Conservation (phyloP, 2,888 invertebrate species). For the Ceramica pisi region DNA sequence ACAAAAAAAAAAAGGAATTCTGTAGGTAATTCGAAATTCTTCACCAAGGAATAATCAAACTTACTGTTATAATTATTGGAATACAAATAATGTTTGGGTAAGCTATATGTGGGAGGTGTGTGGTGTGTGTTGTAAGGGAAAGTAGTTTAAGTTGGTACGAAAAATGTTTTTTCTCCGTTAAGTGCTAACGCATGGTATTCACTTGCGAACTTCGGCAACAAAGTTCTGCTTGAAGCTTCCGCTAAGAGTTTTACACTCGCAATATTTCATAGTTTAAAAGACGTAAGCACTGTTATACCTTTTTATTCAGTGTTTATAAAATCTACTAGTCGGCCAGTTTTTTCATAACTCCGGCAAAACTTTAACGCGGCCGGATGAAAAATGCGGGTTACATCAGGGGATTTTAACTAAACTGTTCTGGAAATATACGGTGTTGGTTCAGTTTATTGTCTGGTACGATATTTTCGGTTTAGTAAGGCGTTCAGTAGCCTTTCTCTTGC, state of each 20-base stretch:
- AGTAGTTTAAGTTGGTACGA: conserved; percentile 34
- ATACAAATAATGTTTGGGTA: too few species aligned
- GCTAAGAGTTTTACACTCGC: conserved; percentile 77
- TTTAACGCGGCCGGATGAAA: conserved; percentile 53
- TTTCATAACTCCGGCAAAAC: conserved; percentile 59
- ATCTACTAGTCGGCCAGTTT: conserved; percentile 67
- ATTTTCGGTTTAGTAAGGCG: conserved; percentile 31
- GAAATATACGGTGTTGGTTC: conserved; percentile 10
- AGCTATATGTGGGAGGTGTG: too few species aligned
- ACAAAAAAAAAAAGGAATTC: not conserved
- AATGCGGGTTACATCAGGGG: conserved; percentile 37
- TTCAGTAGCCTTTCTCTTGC: conserved; percentile 4
- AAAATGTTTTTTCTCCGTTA: conserved; percentile 67
- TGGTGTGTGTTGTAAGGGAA: too few species aligned
- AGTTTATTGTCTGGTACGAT: conserved; percentile 26
- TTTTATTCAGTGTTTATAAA: conserved; percentile 75
- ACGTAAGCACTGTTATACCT: conserved; percentile 73
- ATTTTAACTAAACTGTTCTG: conserved; percentile 43
- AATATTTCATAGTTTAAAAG: conserved; percentile 80
- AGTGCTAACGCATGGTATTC: conserved; percentile 72
- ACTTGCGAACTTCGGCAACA: conserved; percentile 69
- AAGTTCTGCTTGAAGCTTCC: conserved; percentile 71
- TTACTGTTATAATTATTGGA: too few species aligned
- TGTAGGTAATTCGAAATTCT: too few species aligned
- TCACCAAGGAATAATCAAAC: too few species aligned